Evolutionary conservation across 2,797 vertebrate species (phyloP).

Genomic region (Oryzias dopingdopingensis): DNA sequence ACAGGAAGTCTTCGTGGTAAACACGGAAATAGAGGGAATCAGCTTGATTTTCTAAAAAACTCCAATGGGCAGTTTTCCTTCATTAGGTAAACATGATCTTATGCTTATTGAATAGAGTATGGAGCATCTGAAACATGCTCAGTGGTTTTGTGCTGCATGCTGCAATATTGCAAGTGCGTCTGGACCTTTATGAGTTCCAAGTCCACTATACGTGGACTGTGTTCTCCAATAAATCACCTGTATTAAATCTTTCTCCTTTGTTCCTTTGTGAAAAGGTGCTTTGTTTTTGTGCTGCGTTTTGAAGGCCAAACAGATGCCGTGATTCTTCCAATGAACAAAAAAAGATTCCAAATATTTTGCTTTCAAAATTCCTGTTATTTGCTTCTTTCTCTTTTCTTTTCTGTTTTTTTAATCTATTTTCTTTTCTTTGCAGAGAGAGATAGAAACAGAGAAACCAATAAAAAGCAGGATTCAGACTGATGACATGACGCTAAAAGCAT

Average conservation of each 20-base stretch:
- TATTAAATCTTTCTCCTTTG: conserved; percentile 19
- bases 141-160: too few relatives aligned
- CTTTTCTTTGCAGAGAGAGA: conserved; percentile 19
- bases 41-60: too few relatives aligned
- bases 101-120: too few relatives aligned
- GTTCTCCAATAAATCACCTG: conserved; percentile 31
- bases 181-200: too few relatives aligned
- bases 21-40: too few relatives aligned
- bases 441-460: conserved; percentile 49
- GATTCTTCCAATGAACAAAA: conserved; percentile 43
- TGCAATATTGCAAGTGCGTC: too few relatives aligned
- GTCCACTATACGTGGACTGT: conserved; percentile 25
- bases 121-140: too few relatives aligned
- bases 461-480: conserved; percentile 21
- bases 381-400: conserved; percentile 1
- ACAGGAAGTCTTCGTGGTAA: too few relatives aligned
- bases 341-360: conserved; percentile 51
- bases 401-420: not conserved
- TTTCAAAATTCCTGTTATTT: conserved; percentile 39
- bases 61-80: too few relatives aligned
- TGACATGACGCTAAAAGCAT: conserved; percentile 43
- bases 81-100: too few relatives aligned
- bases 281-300: conserved; percentile 33
- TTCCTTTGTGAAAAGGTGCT: conserved; percentile 33
- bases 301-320: conserved; percentile 9